These are phyloP conservation scores for Cassiopea xamachana DNA, from an alignment of 30 jellyfish, hydroid and myxozoan species.

Conservation along the genomic window DNA sequence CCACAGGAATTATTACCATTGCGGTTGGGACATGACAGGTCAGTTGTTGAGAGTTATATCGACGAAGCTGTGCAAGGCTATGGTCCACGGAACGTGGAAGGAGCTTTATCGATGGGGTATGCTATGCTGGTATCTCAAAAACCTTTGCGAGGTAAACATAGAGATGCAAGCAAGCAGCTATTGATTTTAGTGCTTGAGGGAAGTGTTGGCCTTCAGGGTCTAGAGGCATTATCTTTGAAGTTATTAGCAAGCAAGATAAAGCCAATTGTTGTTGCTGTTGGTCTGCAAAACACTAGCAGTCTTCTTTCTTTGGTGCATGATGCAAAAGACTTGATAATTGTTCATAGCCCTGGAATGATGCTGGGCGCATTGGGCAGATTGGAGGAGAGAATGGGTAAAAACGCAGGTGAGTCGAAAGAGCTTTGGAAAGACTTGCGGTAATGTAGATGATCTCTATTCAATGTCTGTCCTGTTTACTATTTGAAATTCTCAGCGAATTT, in stretches of 20 bases:
- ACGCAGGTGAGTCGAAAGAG: conserved; percentile 26
- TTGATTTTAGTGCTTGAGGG: conserved; percentile 20
- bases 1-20: conserved; percentile 10
- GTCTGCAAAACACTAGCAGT: background rate
- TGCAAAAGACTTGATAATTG: background rate
- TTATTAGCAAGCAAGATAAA: background rate
- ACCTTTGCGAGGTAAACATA: background rate
- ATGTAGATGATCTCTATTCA: no score
- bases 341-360: background rate
- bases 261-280: conserved; percentile 32
- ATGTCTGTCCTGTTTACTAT: no score
- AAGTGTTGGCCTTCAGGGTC: background rate
- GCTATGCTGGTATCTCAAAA: conserved; percentile 1
- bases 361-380: conserved; percentile 14
- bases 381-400: conserved; percentile 39
- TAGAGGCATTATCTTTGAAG: conserved; percentile 3
- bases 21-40: conserved; percentile 1
- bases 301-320: conserved; percentile 3
- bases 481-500: no score
- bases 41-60: background rate
- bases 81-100: conserved; percentile 43
- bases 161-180: conserved; percentile 6
- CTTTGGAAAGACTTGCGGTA: background rate
- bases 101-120: background rate
- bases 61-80: background rate